Base-by-base conservation (phyloP, 2,113 vertebrate genomes). In the Oreochromis spilurus region DNA sequence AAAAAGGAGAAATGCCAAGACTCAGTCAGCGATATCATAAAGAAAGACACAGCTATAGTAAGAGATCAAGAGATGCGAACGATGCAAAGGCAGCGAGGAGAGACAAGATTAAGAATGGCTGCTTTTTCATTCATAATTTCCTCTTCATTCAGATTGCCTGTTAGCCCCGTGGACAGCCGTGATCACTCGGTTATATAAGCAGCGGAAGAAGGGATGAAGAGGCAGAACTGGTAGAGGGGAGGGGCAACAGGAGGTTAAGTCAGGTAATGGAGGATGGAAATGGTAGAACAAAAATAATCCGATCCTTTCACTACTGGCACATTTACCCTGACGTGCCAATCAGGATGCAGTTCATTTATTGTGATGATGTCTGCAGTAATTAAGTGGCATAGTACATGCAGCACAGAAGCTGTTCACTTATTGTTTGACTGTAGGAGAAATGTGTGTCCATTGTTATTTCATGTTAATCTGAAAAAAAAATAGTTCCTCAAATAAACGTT, bases 41-140 rank as follows among this genome's bases (percentile, higher is more conserved):
- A 24, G 45, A 70, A 60, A 40, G 8, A 31, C 9, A 16, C 5
- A 82, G 31, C 50, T 60, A 53, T n/a, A 77, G 72, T 26, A n/a
- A 21, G 26, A 55, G 21, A 53, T 13, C 5, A 26, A 38, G 43
- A 72, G 75, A 83, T 38, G 34, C 4, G n/a, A 82, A 84, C 29
- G 19, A 67, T 26, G 29, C 7, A 36, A 53, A 75, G 82, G 83
- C 81, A 52, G 84, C 21, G 26, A 38, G 36, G 82, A 90, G 77
- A 87, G 82, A 82, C 48, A 43, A 70, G 72, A 94, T 94, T 93
- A 92, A 93, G 93, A 95, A 95, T 92, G 91, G 89, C 86, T 90
- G 94, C 85, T 86, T 70, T 89, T 94, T 95, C 95, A 96, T 96
- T 96, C 93, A 96, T 83, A 80, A 88, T 91, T 92, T 90, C 84